Evolutionary conservation across 2,113 vertebrate species (phyloP).

Genomic region (Rutilus rutilus): DNA sequence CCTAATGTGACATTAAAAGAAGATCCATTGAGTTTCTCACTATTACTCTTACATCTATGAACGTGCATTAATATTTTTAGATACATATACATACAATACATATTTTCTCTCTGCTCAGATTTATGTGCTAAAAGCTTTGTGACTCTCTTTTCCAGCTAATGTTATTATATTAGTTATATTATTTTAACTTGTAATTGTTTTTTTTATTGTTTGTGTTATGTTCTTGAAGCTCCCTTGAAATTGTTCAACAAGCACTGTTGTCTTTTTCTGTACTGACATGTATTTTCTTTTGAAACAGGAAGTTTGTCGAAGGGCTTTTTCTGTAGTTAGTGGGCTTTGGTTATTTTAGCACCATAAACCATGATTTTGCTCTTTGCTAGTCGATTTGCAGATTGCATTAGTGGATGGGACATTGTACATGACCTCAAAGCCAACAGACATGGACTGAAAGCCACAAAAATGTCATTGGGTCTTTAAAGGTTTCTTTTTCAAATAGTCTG

Average conservation of each 20-base stretch:
- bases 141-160: not conserved
- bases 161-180: no score
- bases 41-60: not conserved
- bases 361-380: not conserved
- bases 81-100: not conserved
- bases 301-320: not conserved
- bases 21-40: slow-evolving; percentile 42
- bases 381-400: not conserved
- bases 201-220: not conserved
- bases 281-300: slow-evolving; percentile 9
- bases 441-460: not conserved
- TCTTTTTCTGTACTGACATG: not conserved
- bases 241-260: not conserved
- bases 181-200: no score
- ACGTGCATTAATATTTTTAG: not conserved
- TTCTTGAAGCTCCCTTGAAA: not conserved
- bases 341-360: not conserved
- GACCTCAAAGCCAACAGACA: not conserved
- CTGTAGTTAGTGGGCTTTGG: not conserved
- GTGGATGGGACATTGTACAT: not conserved
- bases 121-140: not conserved
- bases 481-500: not conserved
- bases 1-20: slow-evolving; percentile 50
- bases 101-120: not conserved
- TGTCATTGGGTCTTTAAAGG: not conserved